Conservation (phyloP, 1,140 invertebrate genomes). For the Heliconius hermathena region DNA sequence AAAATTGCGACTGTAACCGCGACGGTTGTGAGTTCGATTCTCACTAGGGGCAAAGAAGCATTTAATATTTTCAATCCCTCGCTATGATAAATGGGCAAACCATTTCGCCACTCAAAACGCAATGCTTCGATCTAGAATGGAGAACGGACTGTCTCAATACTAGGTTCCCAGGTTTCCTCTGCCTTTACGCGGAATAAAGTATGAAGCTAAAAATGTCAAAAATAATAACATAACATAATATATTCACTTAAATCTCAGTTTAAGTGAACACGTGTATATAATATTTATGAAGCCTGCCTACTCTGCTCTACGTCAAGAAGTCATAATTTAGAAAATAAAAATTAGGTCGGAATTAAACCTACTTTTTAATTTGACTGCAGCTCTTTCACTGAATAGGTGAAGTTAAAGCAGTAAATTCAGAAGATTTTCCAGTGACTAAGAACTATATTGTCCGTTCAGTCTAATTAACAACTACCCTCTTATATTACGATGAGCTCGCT, state of each 20-base stretch:
- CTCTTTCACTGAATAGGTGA: not conserved
- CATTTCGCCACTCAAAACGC: too few species aligned
- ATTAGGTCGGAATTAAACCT: conserved; percentile 3
- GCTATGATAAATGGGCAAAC: too few species aligned
- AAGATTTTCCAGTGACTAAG: not conserved
- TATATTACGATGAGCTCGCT: not conserved
- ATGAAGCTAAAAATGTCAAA: too few species aligned
- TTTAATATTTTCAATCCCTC: too few species aligned
- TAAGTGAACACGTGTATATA: not conserved
- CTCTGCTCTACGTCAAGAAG: not conserved
- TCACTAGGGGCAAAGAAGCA: too few species aligned
- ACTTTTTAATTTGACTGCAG: conserved; percentile 9
- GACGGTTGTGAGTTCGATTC: too few species aligned
- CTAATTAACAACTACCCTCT: not conserved
- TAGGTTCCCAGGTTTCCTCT: too few species aligned
- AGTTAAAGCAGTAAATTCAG: conserved; percentile 2
- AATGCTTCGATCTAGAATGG: too few species aligned
- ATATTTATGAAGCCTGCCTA: not conserved
- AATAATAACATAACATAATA: not conserved
- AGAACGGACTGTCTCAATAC: too few species aligned
- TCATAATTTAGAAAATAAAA: conserved; percentile 10
- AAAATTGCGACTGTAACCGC: too few species aligned
- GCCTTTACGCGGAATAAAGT: too few species aligned
- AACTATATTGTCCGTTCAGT: not conserved
- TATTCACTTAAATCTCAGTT: not conserved